Percentiles rank a stretch among this genome's conserved stretches.
Conservation (phyloP, 2,113 vertebrate species). For the Paramormyrops kingsleyae region DNA sequence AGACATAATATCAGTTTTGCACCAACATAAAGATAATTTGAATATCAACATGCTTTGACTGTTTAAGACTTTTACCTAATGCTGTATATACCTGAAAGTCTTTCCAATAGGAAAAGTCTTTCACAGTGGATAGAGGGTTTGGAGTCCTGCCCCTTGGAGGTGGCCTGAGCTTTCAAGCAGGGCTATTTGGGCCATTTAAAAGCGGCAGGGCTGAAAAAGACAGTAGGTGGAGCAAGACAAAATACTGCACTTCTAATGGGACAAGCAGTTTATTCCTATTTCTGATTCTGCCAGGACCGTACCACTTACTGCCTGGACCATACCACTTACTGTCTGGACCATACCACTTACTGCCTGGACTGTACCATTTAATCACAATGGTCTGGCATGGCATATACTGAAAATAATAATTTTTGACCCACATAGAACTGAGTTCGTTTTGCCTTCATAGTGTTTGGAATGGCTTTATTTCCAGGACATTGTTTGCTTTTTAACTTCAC, state of each 20-base stretch:
- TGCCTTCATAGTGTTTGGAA: neutral
- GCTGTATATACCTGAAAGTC: neutral
- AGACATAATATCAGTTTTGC: neutral
- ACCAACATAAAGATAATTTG: neutral
- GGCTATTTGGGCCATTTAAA: neutral
- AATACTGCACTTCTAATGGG: neutral
- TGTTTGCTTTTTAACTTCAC: neutral
- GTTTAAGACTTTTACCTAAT: neutral
- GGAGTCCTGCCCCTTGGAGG: neutral
- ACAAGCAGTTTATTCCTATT: neutral
- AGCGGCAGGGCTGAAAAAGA: neutral
- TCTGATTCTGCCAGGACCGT: neutral
- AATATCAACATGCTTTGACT: neutral
- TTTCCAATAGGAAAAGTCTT: neutral
- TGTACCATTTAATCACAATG: neutral
- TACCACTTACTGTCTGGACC: neutral
- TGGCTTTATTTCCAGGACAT: neutral
- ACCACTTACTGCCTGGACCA: too few species aligned
- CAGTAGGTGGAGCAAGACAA: neutral
- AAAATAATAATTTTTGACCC: slow-evolving; percentile 1
- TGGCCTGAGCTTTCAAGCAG: neutral
- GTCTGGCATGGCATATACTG: neutral
- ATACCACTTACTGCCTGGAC: neutral
- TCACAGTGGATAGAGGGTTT: neutral
- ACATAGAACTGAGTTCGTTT: neutral